Evolutionary conservation across 2,113 vertebrate species (phyloP).

Genomic region (Emydocephalus ijimae): DNA sequence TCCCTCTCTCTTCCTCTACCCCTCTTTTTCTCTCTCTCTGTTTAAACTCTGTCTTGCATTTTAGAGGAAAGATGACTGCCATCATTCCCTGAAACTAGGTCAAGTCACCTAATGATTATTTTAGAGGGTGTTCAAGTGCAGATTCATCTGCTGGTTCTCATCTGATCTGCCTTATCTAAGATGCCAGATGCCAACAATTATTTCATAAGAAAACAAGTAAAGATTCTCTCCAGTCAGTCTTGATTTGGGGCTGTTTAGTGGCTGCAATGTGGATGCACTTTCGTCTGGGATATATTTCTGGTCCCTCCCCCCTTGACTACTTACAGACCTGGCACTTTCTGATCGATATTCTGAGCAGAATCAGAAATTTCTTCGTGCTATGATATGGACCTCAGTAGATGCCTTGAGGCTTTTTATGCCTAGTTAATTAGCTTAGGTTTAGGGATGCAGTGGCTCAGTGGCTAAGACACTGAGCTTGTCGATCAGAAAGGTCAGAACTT

Average conservation of each 20-base stretch:
- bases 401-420: background rate
- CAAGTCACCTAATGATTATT: background rate
- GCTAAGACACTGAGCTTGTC: too few relatives aligned
- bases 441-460: too few relatives aligned
- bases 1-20: too few relatives aligned
- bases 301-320: background rate
- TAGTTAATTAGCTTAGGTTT: background rate
- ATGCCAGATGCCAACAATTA: slow-evolving; percentile 33
- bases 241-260: background rate
- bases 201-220: slow-evolving; percentile 5
- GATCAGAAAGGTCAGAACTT: too few relatives aligned
- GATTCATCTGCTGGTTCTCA: slow-evolving; percentile 20
- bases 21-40: background rate
- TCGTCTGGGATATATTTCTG: background rate
- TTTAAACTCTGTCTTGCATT: background rate
- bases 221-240: background rate
- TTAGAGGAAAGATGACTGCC: background rate
- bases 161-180: background rate
- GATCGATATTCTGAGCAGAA: background rate
- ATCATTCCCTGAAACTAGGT: background rate
- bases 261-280: background rate
- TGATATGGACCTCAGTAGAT: background rate
- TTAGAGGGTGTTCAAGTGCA: background rate
- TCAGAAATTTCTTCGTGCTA: background rate
- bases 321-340: background rate